Evolutionary conservation across 2,888 invertebrate species (phyloP), one percentile per base, ranked within the genome.

Genomic region (Coremacera marginata): DNA sequence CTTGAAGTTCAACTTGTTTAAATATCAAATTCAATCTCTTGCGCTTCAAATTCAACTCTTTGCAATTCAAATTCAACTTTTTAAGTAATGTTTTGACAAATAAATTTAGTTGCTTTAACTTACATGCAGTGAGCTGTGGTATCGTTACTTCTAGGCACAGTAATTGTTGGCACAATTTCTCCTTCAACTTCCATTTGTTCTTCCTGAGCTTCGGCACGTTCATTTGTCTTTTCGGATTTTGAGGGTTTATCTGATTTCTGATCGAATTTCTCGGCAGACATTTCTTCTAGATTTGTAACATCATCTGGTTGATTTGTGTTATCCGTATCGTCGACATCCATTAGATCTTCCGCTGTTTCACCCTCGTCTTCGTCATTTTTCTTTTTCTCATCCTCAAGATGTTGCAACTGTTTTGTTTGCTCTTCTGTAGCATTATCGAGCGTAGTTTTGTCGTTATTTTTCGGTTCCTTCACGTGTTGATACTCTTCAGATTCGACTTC

Each of bases 391-490:
- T 92, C 91, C 62, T 93, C 92, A 60, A 92, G 90, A 78, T 93
- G 91, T n/a, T 92, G 92, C 7, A 89, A 83, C 80, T 89, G 83
- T 71, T 89, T 89, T 0, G 94, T 94, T 89, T 98, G 97, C 81
- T 97, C 96, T 88, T 95, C 93, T 0, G 95, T 95, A 0, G 95
- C 95, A 70, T 93, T 93, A 82, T 95, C 95, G 81, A 94, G 87
- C 2, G 92, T 92, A 86, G 95, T 94, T 75, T 94, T 91, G 85
- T 95, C 94, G 80, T 92, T 92, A 77, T 93, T 92, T 79, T 94
- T 94, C 0, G 95, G 93, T 81, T 96, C 94, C 84, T 94, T 94
- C 3, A 97, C 94, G 86, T 97, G 97, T 86, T 97, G 95, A 89
- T 94, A 96, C 79, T 94, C 92, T 78, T 95, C 94, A 2, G 89